Percentiles rank a stretch among this genome's conserved stretches.
Conservation (phyloP, 2,113 vertebrate genomes). For the Elgaria multicarinata region DNA sequence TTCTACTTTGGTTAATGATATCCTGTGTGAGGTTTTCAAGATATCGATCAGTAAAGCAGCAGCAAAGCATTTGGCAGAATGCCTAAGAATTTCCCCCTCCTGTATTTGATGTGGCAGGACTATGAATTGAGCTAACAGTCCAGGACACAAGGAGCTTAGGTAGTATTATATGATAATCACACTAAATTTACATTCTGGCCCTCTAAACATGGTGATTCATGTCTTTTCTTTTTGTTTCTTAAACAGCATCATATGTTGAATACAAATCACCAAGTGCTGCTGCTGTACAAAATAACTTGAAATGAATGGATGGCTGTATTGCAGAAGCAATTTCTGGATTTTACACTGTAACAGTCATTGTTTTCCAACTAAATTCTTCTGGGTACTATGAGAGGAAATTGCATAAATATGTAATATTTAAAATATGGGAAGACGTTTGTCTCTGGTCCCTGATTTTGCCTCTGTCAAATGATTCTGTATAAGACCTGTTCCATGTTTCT, state of each 20-base stretch:
- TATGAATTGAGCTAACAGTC: conserved; percentile 23
- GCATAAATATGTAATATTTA: background rate
- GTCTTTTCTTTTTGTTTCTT: background rate
- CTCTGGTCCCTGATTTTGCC: rapidly evolving
- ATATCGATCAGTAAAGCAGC: background rate
- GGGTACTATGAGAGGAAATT: rapidly evolving
- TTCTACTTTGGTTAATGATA: conserved; percentile 41
- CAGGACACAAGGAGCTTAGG: conserved; percentile 39
- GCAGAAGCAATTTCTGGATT: background rate
- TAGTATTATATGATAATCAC: background rate
- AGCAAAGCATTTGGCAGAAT: background rate
- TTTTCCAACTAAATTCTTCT: conserved; percentile 1
- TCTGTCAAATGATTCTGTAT: background rate
- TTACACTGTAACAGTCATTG: background rate
- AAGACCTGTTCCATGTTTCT: background rate
- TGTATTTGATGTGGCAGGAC: conserved; percentile 29
- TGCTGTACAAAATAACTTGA: background rate
- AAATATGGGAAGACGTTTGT: background rate
- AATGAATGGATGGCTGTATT: conserved; percentile 4
- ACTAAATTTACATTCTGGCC: background rate
- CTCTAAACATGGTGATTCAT: background rate
- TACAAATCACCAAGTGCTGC: background rate
- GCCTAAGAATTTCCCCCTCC: conserved; percentile 8
- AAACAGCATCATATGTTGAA: background rate
- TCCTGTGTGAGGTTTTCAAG: conserved; percentile 46